Evolutionary conservation across 1,140 invertebrate genomes (phyloP).

Genomic region (Brachionus rubens): DNA sequence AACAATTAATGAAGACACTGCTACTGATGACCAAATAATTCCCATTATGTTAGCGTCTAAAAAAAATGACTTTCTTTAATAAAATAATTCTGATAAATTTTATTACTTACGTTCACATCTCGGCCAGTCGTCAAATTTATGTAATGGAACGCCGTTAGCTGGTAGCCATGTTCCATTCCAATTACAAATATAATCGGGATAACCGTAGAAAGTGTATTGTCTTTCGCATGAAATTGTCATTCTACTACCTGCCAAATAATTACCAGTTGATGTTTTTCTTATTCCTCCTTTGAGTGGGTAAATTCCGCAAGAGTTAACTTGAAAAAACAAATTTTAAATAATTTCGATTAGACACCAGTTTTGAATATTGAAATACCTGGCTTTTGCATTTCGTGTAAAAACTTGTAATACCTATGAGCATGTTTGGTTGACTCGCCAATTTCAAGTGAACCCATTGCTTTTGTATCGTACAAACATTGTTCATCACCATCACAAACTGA

Average conservation of each 20-base stretch:
- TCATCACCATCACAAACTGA: constrained; percentile 37
- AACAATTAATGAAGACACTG: constrained; percentile 13
- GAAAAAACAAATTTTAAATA: neutral
- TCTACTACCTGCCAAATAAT: constrained; percentile 42
- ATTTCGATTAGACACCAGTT: neutral
- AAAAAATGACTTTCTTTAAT: neutral
- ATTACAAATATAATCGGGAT: constrained; percentile 23
- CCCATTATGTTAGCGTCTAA: constrained; percentile 1
- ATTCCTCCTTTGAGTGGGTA: constrained; percentile 31
- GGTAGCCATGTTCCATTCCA: constrained; percentile 46
- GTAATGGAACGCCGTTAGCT: constrained; percentile 3
- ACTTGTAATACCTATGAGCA: constrained; percentile 40
- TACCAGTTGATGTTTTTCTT: constrained; percentile 36
- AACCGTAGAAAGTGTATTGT: constrained; percentile 35
- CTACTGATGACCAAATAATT: constrained; percentile 35
- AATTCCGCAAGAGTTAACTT: constrained; percentile 45
- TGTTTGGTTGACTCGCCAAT: constrained; percentile 24
- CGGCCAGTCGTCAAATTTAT: constrained; percentile 40
- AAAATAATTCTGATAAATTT: neutral
- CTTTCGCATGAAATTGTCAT: constrained; percentile 38
- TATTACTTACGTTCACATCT: constrained; percentile 45
- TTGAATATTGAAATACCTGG: neutral
- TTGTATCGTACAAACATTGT: constrained; percentile 44
- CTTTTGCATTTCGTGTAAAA: constrained; percentile 30
- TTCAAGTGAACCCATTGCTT: constrained; percentile 44